phyloP scores from a whole-genome alignment of 2,797 vertebrate genomes.

The Peromyscus nudipes region DNA sequence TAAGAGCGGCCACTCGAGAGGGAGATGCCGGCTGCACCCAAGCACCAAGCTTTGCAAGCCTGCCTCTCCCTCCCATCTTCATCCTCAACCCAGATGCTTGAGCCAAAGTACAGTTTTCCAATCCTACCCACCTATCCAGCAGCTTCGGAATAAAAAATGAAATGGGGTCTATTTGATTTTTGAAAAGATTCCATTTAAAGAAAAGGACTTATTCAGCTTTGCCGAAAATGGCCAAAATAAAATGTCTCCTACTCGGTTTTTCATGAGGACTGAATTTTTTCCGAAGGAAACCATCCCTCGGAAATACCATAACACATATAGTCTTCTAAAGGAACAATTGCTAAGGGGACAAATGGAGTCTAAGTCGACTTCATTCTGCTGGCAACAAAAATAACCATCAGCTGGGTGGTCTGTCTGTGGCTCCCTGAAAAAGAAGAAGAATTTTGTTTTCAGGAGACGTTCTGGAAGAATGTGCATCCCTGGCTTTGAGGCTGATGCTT shows the following conservation, averaged over 20 bases:
- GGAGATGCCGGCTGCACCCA: neutral
- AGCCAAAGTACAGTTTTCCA: conserved; percentile 39
- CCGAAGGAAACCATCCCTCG: conserved; percentile 23
- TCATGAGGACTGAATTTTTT: neutral
- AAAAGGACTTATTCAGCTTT: conserved; percentile 36
- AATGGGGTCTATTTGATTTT: conserved; percentile 41
- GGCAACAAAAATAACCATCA: conserved; percentile 64
- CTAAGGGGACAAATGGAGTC: conserved; percentile 12
- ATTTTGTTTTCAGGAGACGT: conserved; percentile 45
- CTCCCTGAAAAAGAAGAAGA: conserved; percentile 28
- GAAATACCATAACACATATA: neutral
- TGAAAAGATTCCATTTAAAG: conserved; percentile 63
- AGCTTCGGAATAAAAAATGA: conserved; percentile 66
- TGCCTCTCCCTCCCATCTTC: neutral
- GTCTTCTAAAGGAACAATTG: neutral
- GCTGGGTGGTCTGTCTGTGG: conserved; percentile 34
- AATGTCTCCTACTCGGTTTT: conserved; percentile 1
- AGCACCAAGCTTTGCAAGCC: neutral
- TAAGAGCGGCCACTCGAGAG: neutral
- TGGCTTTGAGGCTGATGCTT: neutral
- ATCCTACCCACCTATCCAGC: neutral
- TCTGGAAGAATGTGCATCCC: neutral
- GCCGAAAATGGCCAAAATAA: conserved; percentile 55
- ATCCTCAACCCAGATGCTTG: conserved; percentile 34
- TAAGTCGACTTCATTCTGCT: neutral